These are phyloP conservation scores for Brachystomella parvula DNA, from an alignment of 1,140 invertebrate genomes.

Conservation along the genomic window DNA sequence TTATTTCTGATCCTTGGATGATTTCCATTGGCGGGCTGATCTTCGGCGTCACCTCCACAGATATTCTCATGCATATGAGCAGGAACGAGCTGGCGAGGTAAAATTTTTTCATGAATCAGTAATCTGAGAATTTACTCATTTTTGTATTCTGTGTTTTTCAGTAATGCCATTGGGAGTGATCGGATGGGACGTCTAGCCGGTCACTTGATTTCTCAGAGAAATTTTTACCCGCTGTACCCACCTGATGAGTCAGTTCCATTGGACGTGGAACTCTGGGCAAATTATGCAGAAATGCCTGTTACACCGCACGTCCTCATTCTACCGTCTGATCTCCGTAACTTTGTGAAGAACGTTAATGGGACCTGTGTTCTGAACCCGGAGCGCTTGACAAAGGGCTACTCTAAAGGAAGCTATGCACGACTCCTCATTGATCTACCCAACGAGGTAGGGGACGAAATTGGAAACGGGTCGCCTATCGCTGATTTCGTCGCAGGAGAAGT, in stretches of 20 bases:
- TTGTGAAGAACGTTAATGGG: conserved; percentile 68
- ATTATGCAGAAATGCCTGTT: conserved; percentile 55
- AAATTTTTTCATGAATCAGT: conserved; percentile 35
- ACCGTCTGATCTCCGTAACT: conserved; percentile 74
- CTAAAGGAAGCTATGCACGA: conserved; percentile 52
- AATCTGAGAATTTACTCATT: not conserved
- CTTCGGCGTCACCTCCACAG: conserved; percentile 69
- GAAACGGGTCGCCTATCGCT: conserved; percentile 24
- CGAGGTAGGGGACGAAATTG: not conserved
- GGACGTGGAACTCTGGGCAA: conserved; percentile 61
- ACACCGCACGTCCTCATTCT: conserved; percentile 73
- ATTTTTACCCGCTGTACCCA: conserved; percentile 74
- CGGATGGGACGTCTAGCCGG: conserved; percentile 60
- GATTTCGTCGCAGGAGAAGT: conserved; percentile 38
- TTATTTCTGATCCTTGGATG: conserved; percentile 66
- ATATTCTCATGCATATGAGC: conserved; percentile 69
- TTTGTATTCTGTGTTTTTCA: conserved; percentile 6
- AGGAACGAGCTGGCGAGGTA: conserved; percentile 67
- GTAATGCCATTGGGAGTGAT: conserved; percentile 44
- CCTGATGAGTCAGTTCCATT: conserved; percentile 56
- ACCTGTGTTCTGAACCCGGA: conserved; percentile 79
- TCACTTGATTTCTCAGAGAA: conserved; percentile 67
- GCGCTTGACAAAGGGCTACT: conserved; percentile 56
- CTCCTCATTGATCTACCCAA: conserved; percentile 44
- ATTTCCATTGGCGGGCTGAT: conserved; percentile 66